Evolutionary conservation across 2,113 vertebrate species (phyloP).

Genomic region (Cyphotilapia sp.): DNA sequence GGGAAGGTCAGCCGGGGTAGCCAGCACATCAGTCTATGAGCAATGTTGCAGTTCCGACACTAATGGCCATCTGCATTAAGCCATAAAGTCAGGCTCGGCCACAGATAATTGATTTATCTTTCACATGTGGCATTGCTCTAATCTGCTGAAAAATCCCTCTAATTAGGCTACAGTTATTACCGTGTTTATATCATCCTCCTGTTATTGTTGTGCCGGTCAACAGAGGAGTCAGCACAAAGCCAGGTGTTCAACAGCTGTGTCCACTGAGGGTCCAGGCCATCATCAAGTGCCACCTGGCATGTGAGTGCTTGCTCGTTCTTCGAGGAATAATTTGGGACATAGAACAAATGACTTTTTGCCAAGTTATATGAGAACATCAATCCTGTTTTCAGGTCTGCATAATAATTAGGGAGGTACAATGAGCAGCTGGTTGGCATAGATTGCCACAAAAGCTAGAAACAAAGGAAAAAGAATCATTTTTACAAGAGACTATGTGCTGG

Average conservation of each 20-base stretch:
- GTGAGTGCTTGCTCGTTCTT: background rate
- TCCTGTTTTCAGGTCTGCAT: background rate
- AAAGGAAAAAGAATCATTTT: background rate
- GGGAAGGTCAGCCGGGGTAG: slow-evolving; percentile 1
- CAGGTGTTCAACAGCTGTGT: slow-evolving; percentile 65
- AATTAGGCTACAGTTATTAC: background rate
- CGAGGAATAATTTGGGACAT: background rate
- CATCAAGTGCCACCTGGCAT: slow-evolving; percentile 15
- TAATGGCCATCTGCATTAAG: slow-evolving; percentile 1
- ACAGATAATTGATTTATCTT: background rate
- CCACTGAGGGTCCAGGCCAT: background rate
- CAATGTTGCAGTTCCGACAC: background rate
- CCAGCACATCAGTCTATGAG: background rate
- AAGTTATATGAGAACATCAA: background rate
- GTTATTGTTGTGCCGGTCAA: slow-evolving; percentile 26
- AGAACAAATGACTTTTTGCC: background rate
- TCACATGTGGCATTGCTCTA: background rate
- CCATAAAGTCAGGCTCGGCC: background rate
- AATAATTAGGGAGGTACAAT: background rate
- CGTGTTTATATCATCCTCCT: background rate
- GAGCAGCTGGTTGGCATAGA: background rate
- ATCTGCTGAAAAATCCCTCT: slow-evolving; percentile 2
- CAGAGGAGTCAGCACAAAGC: slow-evolving; percentile 35
- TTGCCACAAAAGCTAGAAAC: background rate
- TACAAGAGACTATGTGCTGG: background rate